Conservation (phyloP, 2,113 vertebrate species). For the Labeo catla region DNA sequence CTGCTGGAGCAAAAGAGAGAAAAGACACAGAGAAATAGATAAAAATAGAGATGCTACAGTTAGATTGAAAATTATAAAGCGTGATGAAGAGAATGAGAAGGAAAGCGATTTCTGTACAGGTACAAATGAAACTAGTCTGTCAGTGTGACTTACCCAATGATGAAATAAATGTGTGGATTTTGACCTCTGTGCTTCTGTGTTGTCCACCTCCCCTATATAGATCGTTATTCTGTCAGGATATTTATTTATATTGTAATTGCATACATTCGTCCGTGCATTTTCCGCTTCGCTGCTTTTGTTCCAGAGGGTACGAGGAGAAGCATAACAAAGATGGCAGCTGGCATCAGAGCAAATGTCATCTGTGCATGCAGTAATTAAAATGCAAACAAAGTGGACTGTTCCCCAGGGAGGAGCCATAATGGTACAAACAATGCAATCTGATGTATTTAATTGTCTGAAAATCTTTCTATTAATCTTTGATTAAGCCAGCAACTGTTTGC, state of each 20-base stretch:
- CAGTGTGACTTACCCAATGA: background rate
- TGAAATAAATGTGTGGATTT: background rate
- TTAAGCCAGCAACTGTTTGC: constrained; percentile 73
- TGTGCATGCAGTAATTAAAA: constrained; percentile 66
- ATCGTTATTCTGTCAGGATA: background rate
- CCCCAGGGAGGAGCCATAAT: constrained; percentile 65
- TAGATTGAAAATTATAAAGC: constrained; percentile 15
- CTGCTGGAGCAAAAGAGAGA: background rate
- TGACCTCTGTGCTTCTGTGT: background rate
- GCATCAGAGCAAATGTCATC: constrained; percentile 61
- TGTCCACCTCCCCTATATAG: background rate
- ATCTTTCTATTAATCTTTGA: constrained; percentile 74
- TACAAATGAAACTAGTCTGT: background rate
- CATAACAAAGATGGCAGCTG: constrained; percentile 62
- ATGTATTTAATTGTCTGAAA: constrained; percentile 73
- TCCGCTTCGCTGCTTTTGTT: constrained; percentile 17
- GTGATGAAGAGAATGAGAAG: constrained; percentile 12
- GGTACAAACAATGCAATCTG: constrained; percentile 71
- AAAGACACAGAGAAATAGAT: background rate
- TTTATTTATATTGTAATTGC: constrained; percentile 23
- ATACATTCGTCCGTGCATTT: background rate
- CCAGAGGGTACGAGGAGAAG: constrained; percentile 24
- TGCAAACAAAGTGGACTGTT: constrained; percentile 61
- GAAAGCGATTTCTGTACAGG: background rate
- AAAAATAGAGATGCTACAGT: constrained; percentile 13